Evolutionary conservation across 2,113 vertebrate species (phyloP).

Genomic region (Phoxinus phoxinus): DNA sequence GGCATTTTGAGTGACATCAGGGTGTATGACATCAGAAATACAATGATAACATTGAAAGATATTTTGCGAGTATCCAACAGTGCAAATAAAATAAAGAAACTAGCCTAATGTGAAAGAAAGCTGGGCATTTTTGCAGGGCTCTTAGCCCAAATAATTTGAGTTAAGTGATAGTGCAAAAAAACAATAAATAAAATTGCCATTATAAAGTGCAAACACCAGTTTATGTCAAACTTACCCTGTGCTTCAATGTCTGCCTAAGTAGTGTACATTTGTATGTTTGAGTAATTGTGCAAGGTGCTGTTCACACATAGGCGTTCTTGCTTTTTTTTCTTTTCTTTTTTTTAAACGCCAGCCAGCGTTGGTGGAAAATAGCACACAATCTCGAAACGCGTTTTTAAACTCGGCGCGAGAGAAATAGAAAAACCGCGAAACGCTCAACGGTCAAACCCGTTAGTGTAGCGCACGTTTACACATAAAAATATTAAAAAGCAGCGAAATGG

Average conservation of each 20-base stretch:
- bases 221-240: constrained; percentile 35
- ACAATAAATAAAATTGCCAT: constrained; percentile 47
- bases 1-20: not conserved
- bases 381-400: not conserved
- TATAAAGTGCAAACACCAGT: constrained; percentile 77
- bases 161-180: not conserved
- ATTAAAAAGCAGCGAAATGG: not conserved
- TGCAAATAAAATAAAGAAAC: not conserved
- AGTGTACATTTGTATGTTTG: constrained; percentile 52
- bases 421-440: not conserved
- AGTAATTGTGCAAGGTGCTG: not conserved
- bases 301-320: not conserved
- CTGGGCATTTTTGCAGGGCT: not conserved
- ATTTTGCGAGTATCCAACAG: not conserved
- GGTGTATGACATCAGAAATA: not conserved
- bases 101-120: not conserved
- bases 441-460: not conserved
- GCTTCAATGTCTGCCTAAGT: not conserved
- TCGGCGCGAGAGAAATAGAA: not conserved
- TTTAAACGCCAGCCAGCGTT: not conserved
- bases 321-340: too few relatives aligned
- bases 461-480: not conserved
- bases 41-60: not conserved
- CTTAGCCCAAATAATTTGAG: not conserved
- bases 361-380: not conserved